Percentiles rank a stretch among this genome's conserved stretches.
Conservation (phyloP, 2,888 invertebrate species). For the Cosmorhoe ocellata region DNA sequence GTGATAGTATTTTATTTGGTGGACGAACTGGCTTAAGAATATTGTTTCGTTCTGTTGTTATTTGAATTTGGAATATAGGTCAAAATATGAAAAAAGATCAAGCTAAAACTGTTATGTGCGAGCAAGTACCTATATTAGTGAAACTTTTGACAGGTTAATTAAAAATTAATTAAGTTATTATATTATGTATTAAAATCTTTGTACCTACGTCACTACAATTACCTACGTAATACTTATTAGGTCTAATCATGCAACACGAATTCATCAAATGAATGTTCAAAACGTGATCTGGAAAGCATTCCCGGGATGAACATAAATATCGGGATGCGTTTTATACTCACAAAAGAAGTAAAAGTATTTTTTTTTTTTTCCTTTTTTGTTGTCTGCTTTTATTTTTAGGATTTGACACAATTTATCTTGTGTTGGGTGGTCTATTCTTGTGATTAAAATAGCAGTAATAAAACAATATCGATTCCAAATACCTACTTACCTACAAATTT, state of each 20-base stretch:
- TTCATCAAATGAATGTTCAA: slow-evolving; percentile 72
- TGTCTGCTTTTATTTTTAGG: slow-evolving; percentile 44
- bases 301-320: slow-evolving; percentile 65
- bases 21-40: slow-evolving; percentile 40
- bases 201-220: no score
- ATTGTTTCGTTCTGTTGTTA: neutral
- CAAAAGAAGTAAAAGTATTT: slow-evolving; percentile 55
- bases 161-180: no score
- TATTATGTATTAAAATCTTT: no score
- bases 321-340: slow-evolving; percentile 49
- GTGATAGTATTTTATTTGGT: slow-evolving; percentile 42
- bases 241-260: slow-evolving; percentile 55
- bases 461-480: no score
- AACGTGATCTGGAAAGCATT: slow-evolving; percentile 69
- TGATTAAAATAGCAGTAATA: no score
- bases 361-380: slow-evolving; percentile 46
- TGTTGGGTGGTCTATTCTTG: slow-evolving; percentile 3
- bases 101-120: no score
- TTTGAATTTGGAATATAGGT: slow-evolving; percentile 3
- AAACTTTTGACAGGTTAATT: no score
- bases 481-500: no score
- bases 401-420: slow-evolving; percentile 3
- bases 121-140: no score
- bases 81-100: no score
- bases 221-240: slow-evolving; percentile 19